A percentile compares a stretch with the other conserved stretches of the same genome.
Evolutionary conservation across 37 sponge, comb jelly and placozoan genomes (phyloP).

Genomic region (Agelas oroides): DNA sequence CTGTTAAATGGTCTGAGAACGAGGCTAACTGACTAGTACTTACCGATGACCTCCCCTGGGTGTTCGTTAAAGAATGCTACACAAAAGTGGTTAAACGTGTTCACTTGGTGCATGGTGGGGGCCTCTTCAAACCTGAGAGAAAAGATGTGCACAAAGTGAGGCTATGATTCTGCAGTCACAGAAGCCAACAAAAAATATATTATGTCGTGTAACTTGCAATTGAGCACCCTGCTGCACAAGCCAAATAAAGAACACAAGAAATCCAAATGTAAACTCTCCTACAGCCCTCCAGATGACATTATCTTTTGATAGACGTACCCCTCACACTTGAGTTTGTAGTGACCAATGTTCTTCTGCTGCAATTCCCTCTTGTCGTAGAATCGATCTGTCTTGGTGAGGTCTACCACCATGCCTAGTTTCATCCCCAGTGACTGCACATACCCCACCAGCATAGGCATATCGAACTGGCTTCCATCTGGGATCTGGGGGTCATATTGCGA

Average conservation of each 20-base stretch:
- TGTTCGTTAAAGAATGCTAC: slow-evolving; percentile 59
- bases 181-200: too few relatives aligned
- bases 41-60: slow-evolving; percentile 78
- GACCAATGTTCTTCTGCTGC: slow-evolving; percentile 50
- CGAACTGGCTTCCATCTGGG: slow-evolving; percentile 74
- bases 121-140: slow-evolving; percentile 71
- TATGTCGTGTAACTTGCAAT: too few relatives aligned
- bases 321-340: slow-evolving; percentile 93
- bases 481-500: slow-evolving; percentile 65
- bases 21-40: background rate
- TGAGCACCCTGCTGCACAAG: too few relatives aligned
- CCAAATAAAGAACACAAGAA: too few relatives aligned
- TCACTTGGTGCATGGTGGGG: slow-evolving; percentile 76
- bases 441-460: slow-evolving; percentile 66
- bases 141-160: too few relatives aligned
- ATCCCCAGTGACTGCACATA: slow-evolving; percentile 19
- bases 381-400: slow-evolving; percentile 97
- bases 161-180: too few relatives aligned
- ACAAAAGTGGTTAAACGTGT: slow-evolving; percentile 55
- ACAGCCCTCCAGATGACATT: too few relatives aligned
- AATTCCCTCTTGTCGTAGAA: slow-evolving; percentile 89
- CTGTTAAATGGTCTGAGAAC: too few relatives aligned
- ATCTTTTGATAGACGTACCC: too few relatives aligned
- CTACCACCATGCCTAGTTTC: slow-evolving; percentile 89
- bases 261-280: too few relatives aligned